phyloP scores from a whole-genome alignment of 2,888 invertebrate genomes.

The Ganaspis brasiliensis region DNA sequence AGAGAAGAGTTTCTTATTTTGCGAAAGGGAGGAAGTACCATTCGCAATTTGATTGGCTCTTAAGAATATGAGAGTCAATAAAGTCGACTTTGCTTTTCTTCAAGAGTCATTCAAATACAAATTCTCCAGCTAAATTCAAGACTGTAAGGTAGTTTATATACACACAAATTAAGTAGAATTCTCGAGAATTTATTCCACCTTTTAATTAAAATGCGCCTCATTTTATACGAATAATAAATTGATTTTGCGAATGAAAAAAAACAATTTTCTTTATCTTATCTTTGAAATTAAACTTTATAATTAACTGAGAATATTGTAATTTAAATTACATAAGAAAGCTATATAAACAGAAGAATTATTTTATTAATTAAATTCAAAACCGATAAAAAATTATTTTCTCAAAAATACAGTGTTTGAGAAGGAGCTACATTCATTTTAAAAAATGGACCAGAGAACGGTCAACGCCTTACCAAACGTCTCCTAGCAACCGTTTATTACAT shows the following conservation, averaged over 20 bases:
- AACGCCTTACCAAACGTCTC: conserved; percentile 15
- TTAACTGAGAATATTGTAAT: too few relatives aligned
- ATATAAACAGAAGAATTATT: too few relatives aligned
- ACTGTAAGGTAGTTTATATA: neutral
- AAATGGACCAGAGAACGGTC: neutral
- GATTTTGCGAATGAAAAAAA: too few relatives aligned
- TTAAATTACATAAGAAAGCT: too few relatives aligned
- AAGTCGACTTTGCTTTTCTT: conserved; percentile 3
- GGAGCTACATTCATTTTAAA: too few relatives aligned
- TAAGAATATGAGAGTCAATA: conserved; percentile 29
- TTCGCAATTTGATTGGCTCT: conserved; percentile 20
- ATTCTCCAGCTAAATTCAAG: neutral
- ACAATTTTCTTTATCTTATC: too few relatives aligned
- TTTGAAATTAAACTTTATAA: too few relatives aligned
- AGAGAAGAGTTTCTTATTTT: conserved; percentile 22
- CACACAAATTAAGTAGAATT: neutral
- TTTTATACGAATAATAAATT: too few relatives aligned
- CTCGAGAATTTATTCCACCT: too few relatives aligned
- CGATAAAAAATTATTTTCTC: neutral
- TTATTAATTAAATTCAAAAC: neutral
- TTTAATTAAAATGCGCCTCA: too few relatives aligned
- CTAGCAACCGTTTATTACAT: conserved; percentile 26
- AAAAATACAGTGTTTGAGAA: neutral
- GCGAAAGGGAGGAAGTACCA: conserved; percentile 4
- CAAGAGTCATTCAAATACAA: neutral